Evolutionary conservation across 2,888 invertebrate species (phyloP).

Genomic region (Drosophila fungiperda): DNA sequence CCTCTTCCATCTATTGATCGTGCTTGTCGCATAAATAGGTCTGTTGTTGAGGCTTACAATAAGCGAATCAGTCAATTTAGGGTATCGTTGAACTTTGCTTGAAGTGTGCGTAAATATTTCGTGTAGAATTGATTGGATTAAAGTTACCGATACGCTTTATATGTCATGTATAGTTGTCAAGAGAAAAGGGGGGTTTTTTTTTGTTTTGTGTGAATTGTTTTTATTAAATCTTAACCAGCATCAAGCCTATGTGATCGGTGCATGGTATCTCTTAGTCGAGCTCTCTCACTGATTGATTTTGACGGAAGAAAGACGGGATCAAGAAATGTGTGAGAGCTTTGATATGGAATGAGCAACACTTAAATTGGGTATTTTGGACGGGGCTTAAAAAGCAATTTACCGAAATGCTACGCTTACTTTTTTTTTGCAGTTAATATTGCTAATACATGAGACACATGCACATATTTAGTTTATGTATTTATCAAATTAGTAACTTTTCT

Average conservation of each 20-base stretch:
- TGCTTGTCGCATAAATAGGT: not conserved
- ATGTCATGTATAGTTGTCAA: not conserved
- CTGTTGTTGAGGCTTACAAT: not conserved
- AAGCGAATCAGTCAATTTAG: not conserved
- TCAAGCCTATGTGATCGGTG: not conserved
- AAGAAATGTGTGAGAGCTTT: not conserved
- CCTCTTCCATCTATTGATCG: not conserved
- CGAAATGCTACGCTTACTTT: not conserved
- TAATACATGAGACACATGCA: not conserved
- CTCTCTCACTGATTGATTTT: not conserved
- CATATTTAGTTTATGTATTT: not conserved
- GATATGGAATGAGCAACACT: not conserved
- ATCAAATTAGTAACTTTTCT: not conserved
- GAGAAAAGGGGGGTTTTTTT: not conserved
- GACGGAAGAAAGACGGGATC: not conserved
- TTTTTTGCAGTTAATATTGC: not conserved
- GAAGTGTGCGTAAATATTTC: not conserved
- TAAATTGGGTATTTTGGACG: not conserved
- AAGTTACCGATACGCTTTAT: not conserved
- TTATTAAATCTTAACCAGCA: not conserved
- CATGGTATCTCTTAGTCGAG: not conserved
- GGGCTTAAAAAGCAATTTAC: not conserved
- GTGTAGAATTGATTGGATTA: not conserved
- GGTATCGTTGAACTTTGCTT: not conserved
- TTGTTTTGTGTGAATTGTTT: not conserved